Percentiles rank a stretch among this genome's conserved stretches.
Evolutionary conservation across 2,888 invertebrate species (phyloP).

Genomic region (Nemotelus pantherinus): DNA sequence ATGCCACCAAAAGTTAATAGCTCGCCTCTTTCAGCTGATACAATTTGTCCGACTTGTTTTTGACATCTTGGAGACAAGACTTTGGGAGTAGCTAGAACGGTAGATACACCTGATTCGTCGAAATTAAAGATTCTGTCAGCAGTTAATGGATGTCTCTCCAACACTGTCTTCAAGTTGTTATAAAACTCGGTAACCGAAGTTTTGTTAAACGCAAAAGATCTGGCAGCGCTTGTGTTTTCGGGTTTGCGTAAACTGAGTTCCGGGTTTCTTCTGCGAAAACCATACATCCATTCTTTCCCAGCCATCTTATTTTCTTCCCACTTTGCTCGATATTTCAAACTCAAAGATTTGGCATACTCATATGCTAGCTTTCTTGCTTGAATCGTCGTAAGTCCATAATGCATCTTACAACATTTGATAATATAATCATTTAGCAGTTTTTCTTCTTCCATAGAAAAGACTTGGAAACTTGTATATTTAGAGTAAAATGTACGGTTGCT

Average conservation of each 20-base stretch:
- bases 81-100: too few relatives aligned
- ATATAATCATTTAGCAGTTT: conserved; percentile 21
- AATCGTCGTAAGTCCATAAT: conserved; percentile 28
- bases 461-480: conserved; percentile 20
- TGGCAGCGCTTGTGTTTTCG: conserved; percentile 15
- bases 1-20: too few relatives aligned
- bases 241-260: conserved; percentile 9
- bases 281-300: conserved; percentile 43
- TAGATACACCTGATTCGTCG: too few relatives aligned
- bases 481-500: too few relatives aligned
- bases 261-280: conserved; percentile 21
- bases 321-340: conserved; percentile 41
- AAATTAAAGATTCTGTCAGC: too few relatives aligned
- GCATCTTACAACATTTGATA: conserved; percentile 29
- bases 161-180: conserved; percentile 20
- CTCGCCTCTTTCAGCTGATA: too few relatives aligned
- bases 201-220: conserved; percentile 6
- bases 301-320: conserved; percentile 46
- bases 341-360: conserved; percentile 34
- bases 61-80: too few relatives aligned
- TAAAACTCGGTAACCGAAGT: conserved; percentile 1
- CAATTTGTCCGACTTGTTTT: too few relatives aligned
- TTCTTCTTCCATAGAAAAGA: conserved; percentile 40
- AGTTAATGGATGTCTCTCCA: conserved; percentile 45
- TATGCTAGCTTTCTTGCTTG: conserved; percentile 38